Evolutionary conservation across 2,888 invertebrate species (phyloP).

Genomic region (Amphipoea oculea): DNA sequence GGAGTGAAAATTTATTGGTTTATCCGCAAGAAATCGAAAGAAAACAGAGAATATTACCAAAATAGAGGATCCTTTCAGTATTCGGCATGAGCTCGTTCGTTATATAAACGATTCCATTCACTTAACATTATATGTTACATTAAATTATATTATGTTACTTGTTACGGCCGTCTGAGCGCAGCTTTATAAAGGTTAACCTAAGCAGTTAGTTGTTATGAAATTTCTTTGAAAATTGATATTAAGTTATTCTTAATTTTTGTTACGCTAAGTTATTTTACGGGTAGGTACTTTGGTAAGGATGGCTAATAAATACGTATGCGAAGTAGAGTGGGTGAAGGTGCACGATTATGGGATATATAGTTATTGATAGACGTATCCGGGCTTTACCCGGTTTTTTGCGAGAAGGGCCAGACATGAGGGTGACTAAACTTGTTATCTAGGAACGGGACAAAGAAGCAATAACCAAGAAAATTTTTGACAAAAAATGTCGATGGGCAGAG

Average conservation of each 20-base stretch:
- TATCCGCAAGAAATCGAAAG: slow-evolving; percentile 46
- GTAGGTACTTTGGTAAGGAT: neutral
- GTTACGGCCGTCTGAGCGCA: slow-evolving; percentile 22
- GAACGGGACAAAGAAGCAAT: slow-evolving; percentile 45
- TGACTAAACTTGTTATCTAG: slow-evolving; percentile 33
- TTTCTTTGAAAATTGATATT: slow-evolving; percentile 31
- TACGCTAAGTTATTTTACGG: neutral
- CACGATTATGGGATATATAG: slow-evolving; percentile 5
- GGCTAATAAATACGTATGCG: slow-evolving; percentile 1
- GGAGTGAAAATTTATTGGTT: slow-evolving; percentile 57
- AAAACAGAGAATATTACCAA: slow-evolving; percentile 39
- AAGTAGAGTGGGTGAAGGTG: slow-evolving; percentile 17
- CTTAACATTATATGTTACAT: slow-evolving; percentile 47
- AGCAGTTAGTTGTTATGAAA: slow-evolving; percentile 37
- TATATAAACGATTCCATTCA: slow-evolving; percentile 52
- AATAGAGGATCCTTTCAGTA: slow-evolving; percentile 42
- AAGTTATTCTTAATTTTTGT: slow-evolving; percentile 43
- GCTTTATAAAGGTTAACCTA: slow-evolving; percentile 35
- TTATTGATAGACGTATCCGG: slow-evolving; percentile 16
- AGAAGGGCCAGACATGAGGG: slow-evolving; percentile 27
- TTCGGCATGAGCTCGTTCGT: slow-evolving; percentile 43
- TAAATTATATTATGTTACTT: slow-evolving; percentile 17
- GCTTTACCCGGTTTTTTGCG: slow-evolving; percentile 20
- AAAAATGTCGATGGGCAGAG: slow-evolving; percentile 16
- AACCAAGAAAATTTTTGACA: slow-evolving; percentile 23